These are phyloP conservation scores for Zoanthus sociatus DNA, from an alignment of 92 coral and sea anemone species.

Conservation along the genomic window DNA sequence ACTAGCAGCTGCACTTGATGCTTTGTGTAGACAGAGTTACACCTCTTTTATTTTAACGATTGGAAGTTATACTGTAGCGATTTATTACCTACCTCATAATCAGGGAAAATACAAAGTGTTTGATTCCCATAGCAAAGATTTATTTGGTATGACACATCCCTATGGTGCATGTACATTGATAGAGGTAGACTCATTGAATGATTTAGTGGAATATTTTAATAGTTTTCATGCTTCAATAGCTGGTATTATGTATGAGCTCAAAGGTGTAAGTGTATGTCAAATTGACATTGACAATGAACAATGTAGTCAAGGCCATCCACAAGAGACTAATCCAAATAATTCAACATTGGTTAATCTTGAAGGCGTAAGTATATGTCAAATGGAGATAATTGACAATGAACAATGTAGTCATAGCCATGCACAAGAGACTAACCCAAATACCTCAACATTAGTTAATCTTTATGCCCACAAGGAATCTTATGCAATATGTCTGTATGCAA, in stretches of 20 bases:
- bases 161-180: conserved; percentile 44
- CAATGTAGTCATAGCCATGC: no score
- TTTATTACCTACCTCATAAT: conserved; percentile 11
- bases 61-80: conserved; percentile 49
- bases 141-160: conserved; percentile 49
- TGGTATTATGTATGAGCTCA: neutral
- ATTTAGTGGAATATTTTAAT: conserved; percentile 47
- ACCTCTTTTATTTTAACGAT: conserved; percentile 50
- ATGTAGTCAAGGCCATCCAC: no score
- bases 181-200: conserved; percentile 39
- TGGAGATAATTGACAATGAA: no score
- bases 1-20: conserved; percentile 24
- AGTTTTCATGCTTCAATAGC: neutral
- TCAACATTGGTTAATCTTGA: no score
- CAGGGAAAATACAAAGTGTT: conserved; percentile 24
- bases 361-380: no score
- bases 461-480: no score
- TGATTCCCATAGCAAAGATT: conserved; percentile 60
- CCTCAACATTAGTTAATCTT: no score
- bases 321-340: no score
- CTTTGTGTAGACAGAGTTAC: conserved; percentile 34
- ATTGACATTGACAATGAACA: no score
- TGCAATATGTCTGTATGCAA: conserved; percentile 6
- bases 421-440: no score
- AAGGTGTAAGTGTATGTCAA: neutral